Conservation (phyloP, 2,888 invertebrate species). For the Lasioglossum figueresi region DNA sequence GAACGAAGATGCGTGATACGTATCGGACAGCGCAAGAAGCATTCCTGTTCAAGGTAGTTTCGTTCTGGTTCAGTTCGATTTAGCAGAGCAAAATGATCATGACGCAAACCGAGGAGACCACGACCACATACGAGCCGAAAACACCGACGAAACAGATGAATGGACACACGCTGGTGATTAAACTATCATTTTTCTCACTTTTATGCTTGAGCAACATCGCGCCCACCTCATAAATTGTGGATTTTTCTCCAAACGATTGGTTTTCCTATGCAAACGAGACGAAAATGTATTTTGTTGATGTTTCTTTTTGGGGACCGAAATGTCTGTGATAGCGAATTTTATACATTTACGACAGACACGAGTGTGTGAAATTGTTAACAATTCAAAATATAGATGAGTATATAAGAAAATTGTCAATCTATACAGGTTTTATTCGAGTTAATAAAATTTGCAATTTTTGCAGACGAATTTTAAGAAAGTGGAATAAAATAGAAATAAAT, state of each 20-base stretch:
- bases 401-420: neutral
- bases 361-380: too few species aligned
- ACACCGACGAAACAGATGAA: slow-evolving; percentile 65
- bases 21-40: slow-evolving; percentile 18
- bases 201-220: neutral
- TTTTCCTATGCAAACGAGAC: too few species aligned
- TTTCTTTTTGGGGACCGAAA: too few species aligned
- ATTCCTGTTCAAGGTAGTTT: slow-evolving; percentile 19
- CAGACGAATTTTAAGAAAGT: too few species aligned
- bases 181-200: slow-evolving; percentile 10
- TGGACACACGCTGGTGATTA: slow-evolving; percentile 70
- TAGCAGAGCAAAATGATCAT: slow-evolving; percentile 52
- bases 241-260: neutral
- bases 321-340: neutral
- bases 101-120: slow-evolving; percentile 64
- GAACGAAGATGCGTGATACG: slow-evolving; percentile 25
- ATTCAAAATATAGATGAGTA: neutral
- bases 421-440: neutral
- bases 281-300: too few species aligned
- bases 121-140: slow-evolving; percentile 63
- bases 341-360: neutral
- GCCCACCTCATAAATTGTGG: too few species aligned
- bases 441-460: too few species aligned
- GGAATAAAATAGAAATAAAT: too few species aligned
- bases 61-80: slow-evolving; percentile 7